These are phyloP conservation scores for Empidonax alnorum DNA, from an alignment of 2,113 vertebrate species.

Conservation along the genomic window DNA sequence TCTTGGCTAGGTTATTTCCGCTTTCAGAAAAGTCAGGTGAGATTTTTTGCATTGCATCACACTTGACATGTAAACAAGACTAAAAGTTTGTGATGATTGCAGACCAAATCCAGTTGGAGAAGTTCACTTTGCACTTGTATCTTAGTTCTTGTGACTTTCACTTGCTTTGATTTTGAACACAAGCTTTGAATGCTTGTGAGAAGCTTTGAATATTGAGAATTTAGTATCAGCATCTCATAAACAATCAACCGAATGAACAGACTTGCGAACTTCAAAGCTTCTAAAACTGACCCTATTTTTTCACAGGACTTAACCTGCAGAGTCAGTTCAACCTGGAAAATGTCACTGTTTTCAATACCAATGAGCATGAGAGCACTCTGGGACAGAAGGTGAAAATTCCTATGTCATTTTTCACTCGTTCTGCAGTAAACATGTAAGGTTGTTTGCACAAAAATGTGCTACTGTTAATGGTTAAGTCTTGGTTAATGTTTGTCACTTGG, in stretches of 20 bases:
- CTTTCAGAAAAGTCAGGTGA: slow-evolving; percentile 97
- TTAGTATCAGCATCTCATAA: background rate
- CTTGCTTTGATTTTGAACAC: background rate
- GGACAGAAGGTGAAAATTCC: slow-evolving; percentile 87
- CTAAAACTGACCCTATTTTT: slow-evolving; percentile 4
- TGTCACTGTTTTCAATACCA: slow-evolving; percentile 96
- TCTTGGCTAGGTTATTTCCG: slow-evolving; percentile 95
- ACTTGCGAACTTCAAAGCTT: background rate
- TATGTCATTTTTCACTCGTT: background rate
- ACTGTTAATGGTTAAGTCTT: background rate
- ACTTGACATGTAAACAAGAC: background rate
- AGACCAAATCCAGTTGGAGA: background rate
- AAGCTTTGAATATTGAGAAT: background rate
- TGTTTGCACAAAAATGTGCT: background rate
- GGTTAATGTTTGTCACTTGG: background rate
- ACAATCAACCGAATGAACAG: background rate
- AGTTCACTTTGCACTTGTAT: background rate
- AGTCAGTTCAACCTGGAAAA: slow-evolving; percentile 99
- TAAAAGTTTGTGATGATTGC: background rate
- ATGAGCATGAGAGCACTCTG: slow-evolving; percentile 94
- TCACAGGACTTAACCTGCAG: slow-evolving; percentile 93
- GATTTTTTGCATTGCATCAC: slow-evolving; percentile 12
- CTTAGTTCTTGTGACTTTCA: background rate
- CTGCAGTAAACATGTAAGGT: background rate
- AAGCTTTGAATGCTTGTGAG: background rate